phyloP scores from a whole-genome alignment of 1,140 invertebrate species.

The Watersipora subatra region DNA sequence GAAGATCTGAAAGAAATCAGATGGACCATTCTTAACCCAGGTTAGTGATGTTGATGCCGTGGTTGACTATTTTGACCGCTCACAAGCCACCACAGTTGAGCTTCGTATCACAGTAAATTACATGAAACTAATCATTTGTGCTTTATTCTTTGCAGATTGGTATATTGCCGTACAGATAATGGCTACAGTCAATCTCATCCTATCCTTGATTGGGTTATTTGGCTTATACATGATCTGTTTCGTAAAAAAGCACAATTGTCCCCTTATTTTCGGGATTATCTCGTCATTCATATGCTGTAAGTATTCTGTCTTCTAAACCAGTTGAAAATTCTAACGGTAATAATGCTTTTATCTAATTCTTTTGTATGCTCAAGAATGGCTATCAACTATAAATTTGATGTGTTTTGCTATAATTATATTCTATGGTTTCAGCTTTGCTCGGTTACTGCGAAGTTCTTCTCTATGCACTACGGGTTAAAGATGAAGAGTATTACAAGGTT shows the following conservation, averaged over 20 bases:
- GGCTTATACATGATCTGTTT: background rate
- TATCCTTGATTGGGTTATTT: background rate
- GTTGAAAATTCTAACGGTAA: no score
- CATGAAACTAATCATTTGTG: background rate
- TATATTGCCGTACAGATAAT: background rate
- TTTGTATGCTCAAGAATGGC: no score
- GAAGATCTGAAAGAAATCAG: background rate
- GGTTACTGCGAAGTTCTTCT: background rate
- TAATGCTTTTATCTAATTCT: no score
- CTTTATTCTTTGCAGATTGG: background rate
- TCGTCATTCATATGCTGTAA: background rate
- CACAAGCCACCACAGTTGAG: no score
- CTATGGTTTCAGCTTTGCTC: background rate
- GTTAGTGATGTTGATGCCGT: no score
- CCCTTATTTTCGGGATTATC: background rate
- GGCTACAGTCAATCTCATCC: background rate
- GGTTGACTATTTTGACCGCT: no score
- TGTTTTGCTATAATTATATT: no score
- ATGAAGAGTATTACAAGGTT: background rate
- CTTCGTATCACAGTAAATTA: no score
- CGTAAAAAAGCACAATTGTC: background rate
- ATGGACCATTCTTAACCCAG: slow-evolving; percentile 1
- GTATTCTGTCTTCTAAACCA: no score
- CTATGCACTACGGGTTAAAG: background rate
- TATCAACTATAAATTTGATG: no score